Percentiles rank a stretch among this genome's conserved stretches.
phyloP scores from a whole-genome alignment of 2,888 invertebrate genomes.

The Nomada fucata region DNA sequence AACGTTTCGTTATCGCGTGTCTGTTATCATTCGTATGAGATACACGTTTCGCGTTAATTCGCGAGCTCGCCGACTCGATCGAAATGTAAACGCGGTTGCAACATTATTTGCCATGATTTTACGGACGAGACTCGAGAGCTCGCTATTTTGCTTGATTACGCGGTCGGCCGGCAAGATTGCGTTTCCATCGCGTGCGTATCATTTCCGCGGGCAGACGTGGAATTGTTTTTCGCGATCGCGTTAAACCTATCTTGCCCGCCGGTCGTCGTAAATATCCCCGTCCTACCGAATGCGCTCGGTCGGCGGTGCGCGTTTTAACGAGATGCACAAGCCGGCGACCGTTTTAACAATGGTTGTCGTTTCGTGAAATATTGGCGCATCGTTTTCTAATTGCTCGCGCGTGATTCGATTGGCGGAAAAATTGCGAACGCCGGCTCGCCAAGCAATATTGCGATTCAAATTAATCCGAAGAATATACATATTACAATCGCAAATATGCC shows the following conservation, averaged over 20 bases:
- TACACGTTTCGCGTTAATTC: no score
- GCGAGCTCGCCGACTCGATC: no score
- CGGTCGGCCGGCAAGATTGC: conserved; percentile 12
- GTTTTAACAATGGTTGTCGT: no score
- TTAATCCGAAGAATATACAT: no score
- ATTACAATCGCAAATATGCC: no score
- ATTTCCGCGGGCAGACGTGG: conserved; percentile 21
- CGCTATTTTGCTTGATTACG: conserved; percentile 33
- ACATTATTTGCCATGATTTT: background rate
- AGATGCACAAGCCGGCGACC: background rate
- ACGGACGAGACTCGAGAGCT: background rate
- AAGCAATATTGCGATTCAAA: no score
- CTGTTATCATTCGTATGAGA: no score
- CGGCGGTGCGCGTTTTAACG: conserved; percentile 11
- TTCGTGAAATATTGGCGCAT: background rate
- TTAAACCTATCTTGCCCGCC: conserved; percentile 21
- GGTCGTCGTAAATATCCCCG: conserved; percentile 16
- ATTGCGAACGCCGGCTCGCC: no score
- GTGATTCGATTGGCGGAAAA: background rate
- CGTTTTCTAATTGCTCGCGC: background rate
- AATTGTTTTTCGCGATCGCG: conserved; percentile 22
- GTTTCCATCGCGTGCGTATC: conserved; percentile 9
- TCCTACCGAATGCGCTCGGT: conserved; percentile 9
- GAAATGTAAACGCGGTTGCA: no score
- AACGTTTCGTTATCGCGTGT: no score